A percentile compares a stretch with the other conserved stretches of the same genome.
phyloP scores from a whole-genome alignment of 2,888 invertebrate species.

The Endomychus coccineus region DNA sequence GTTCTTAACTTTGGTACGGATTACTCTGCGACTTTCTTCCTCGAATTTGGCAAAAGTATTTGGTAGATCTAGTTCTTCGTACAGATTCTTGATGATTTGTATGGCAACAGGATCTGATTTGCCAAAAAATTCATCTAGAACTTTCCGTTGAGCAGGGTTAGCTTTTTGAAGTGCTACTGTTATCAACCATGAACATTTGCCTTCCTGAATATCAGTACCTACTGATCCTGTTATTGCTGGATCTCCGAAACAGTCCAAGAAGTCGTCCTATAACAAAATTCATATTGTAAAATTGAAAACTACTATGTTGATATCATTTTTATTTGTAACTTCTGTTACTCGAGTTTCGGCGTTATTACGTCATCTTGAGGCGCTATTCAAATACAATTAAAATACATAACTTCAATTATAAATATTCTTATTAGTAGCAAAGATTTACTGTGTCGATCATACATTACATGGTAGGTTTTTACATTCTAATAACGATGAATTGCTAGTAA shows the following conservation, averaged over 20 bases:
- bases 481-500: too few species aligned
- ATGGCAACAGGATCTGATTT: constrained; percentile 57
- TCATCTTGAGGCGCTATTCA: too few species aligned
- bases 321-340: too few species aligned
- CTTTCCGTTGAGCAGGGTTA: constrained; percentile 58
- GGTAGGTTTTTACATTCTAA: too few species aligned
- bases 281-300: too few species aligned
- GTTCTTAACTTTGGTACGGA: constrained; percentile 77
- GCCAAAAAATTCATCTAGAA: constrained; percentile 74
- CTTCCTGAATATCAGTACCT: constrained; percentile 89
- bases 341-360: too few species aligned
- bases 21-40: constrained; percentile 73
- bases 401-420: too few species aligned
- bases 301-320: too few species aligned
- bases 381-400: too few species aligned
- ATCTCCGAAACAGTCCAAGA: constrained; percentile 78
- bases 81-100: constrained; percentile 63
- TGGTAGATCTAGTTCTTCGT: constrained; percentile 68
- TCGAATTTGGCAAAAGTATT: constrained; percentile 73
- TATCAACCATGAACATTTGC: constrained; percentile 93
- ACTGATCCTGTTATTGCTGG: constrained; percentile 78
- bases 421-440: too few species aligned
- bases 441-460: too few species aligned
- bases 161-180: constrained; percentile 81
- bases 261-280: constrained; percentile 59